Evolutionary conservation across 2,888 invertebrate species (phyloP).

Genomic region (Callyntrura guangdongensis): DNA sequence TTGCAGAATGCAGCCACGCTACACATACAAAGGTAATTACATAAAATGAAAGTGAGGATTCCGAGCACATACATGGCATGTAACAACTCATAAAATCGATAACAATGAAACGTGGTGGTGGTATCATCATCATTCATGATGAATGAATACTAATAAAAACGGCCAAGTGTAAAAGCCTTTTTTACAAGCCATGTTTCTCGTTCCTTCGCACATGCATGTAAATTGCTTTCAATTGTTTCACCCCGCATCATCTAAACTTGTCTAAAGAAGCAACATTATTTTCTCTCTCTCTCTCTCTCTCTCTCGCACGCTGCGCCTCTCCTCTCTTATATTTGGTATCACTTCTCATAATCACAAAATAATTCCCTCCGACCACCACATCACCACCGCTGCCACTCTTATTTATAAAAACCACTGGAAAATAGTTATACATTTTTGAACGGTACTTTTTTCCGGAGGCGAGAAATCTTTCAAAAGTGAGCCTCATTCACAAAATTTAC

Average conservation of each 20-base stretch:
- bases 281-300: not conserved
- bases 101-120: not conserved
- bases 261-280: slow-evolving; percentile 17
- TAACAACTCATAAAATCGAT: slow-evolving; percentile 55
- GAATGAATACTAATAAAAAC: slow-evolving; percentile 27
- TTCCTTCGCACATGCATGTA: not conserved
- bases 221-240: slow-evolving; percentile 55
- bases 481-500: not conserved
- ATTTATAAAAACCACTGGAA: not conserved
- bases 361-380: not conserved
- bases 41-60: slow-evolving; percentile 68
- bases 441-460: slow-evolving; percentile 65
- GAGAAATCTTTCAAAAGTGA: slow-evolving; percentile 22
- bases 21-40: slow-evolving; percentile 17
- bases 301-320: too few species aligned
- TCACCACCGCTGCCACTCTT: not conserved
- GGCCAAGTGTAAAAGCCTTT: not conserved
- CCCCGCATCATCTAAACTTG: slow-evolving; percentile 10
- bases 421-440: slow-evolving; percentile 8
- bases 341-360: not conserved
- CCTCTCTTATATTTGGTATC: too few species aligned
- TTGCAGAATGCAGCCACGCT: slow-evolving; percentile 1
- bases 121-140: not conserved
- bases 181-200: not conserved
- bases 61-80: slow-evolving; percentile 53